Base-by-base conservation (phyloP, 2,888 invertebrate genomes). In the Aplocera efformata region DNA sequence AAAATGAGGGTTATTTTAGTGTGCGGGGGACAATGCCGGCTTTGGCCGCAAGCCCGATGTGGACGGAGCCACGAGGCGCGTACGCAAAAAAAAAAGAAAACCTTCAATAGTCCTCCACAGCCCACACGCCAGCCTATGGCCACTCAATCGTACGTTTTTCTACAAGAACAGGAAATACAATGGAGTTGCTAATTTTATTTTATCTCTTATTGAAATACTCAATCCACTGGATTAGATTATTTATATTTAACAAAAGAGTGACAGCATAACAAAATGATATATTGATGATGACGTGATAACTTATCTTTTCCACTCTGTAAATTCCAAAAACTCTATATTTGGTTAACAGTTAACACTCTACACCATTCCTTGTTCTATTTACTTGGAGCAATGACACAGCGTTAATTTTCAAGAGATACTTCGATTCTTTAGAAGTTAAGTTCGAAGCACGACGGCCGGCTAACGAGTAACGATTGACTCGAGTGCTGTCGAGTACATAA, bases 61-160 rank as follows among this genome's bases (percentile, higher is more conserved):
- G n/a, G 55, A 52, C 54, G 54, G 37, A 49, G 57, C 60, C 59
- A 60, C 60, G 63, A 64, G 50, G 60, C 60, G 67, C 67, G 67
- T 67, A 74, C 69, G 69, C 63, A 66, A 60, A 69, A 79, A 82
- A 80, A 83, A 82, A 17, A 76, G 61, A 70, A 73, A 71, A 73
- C 61, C 59, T 59, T 79, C 74, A 76, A 84, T 82, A 79, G 84
- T 81, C 74, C 81, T 81, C 77, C 61, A 72, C 85, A 63, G 80
- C 84, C 86, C 86, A 85, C 84, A 83, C 84, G 81, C 83, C 79
- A 74, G 63, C 78, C 80, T 77, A 72, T 79, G 77, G 81, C 77
- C 81, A 82, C 84, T 84, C 84, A 81, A 82, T 83, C 80, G 82
- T 76, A 71, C 70, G 71, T 75, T 73, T 72, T 75, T 64, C 62